Evolutionary conservation across 1,140 invertebrate species (phyloP).

Genomic region (Littorina saxatilis): DNA sequence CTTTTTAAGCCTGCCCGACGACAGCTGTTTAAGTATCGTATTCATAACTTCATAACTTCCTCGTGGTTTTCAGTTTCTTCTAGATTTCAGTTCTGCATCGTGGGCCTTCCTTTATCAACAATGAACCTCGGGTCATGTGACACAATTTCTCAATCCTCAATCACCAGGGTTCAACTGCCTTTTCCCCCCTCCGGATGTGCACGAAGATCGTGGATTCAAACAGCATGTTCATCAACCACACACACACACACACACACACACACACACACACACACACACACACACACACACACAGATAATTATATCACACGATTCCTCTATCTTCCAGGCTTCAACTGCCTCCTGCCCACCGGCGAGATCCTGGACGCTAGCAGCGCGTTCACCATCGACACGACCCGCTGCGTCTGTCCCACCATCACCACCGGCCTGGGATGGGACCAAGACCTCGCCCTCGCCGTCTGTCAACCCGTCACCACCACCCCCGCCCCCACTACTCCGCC

Average conservation of each 20-base stretch:
- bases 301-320: not conserved
- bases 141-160: not conserved
- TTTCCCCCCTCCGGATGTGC: not conserved
- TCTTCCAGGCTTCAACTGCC: not conserved
- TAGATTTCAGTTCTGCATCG: not conserved
- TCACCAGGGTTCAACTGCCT: not conserved
- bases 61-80: too few relatives aligned
- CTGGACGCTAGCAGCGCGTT: not conserved
- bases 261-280: conserved; percentile 12
- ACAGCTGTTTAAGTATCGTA: too few relatives aligned
- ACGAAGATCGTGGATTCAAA: not conserved
- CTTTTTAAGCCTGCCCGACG: too few relatives aligned
- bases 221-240: not conserved
- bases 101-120: not conserved
- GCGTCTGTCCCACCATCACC: too few relatives aligned
- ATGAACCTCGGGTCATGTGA: not conserved
- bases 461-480: too few relatives aligned
- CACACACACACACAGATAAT: not conserved
- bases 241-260: conserved; percentile 25
- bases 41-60: too few relatives aligned
- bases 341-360: not conserved
- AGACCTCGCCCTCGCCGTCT: too few relatives aligned
- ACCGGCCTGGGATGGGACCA: too few relatives aligned
- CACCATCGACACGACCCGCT: too few relatives aligned
- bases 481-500: too few relatives aligned